A percentile compares a stretch with the other conserved stretches of the same genome.
Evolutionary conservation across 2,888 invertebrate species (phyloP).

Genomic region (Drosophila mimica): DNA sequence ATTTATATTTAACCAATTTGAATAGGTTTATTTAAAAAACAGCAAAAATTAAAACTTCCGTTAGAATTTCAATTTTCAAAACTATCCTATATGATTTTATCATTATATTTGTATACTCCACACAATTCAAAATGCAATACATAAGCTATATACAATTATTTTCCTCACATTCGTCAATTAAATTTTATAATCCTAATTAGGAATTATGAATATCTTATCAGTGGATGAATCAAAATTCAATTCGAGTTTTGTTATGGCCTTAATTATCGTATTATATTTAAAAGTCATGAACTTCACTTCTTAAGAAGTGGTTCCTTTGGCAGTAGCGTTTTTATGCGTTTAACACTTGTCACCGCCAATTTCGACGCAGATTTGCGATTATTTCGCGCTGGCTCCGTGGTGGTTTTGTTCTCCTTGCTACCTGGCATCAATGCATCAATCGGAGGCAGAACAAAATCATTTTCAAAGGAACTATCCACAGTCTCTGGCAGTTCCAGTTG

Average conservation of each 20-base stretch:
- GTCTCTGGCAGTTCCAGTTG: conserved; percentile 82
- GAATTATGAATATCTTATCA: neutral
- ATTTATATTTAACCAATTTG: neutral
- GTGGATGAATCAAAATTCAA: neutral
- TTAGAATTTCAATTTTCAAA: no score
- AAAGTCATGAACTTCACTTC: neutral
- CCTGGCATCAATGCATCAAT: conserved; percentile 37
- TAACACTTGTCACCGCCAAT: conserved; percentile 24
- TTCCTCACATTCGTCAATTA: neutral
- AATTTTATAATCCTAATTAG: neutral
- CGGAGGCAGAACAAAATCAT: conserved; percentile 75
- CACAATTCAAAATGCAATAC: neutral
- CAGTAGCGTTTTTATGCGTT: conserved; percentile 53
- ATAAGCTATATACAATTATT: neutral
- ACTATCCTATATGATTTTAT: neutral
- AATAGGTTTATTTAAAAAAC: neutral
- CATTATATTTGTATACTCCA: neutral
- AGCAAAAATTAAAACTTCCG: neutral
- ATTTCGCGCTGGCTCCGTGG: conserved; percentile 6
- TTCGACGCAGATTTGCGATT: conserved; percentile 1
- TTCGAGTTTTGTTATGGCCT: neutral
- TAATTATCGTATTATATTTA: neutral
- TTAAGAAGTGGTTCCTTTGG: conserved; percentile 47
- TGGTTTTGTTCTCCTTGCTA: conserved; percentile 3
- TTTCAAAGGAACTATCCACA: conserved; percentile 82